These are phyloP conservation scores for Drosophila ficusphila DNA, from an alignment of 1,140 invertebrate species.

Conservation along the genomic window DNA sequence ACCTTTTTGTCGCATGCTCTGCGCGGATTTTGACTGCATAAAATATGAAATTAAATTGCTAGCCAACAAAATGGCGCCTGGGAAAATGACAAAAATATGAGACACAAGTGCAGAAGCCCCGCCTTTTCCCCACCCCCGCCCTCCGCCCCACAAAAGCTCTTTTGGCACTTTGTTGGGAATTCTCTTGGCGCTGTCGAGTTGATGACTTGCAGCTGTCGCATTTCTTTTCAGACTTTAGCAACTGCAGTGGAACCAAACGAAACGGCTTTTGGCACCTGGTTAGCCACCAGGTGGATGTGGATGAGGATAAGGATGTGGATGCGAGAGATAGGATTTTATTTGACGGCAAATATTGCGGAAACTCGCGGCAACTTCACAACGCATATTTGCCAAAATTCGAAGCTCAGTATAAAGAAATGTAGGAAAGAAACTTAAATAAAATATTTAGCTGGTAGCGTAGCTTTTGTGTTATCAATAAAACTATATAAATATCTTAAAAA, in stretches of 20 bases:
- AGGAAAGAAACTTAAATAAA: background rate
- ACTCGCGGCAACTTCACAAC: slow-evolving; percentile 2
- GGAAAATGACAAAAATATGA: slow-evolving; percentile 62
- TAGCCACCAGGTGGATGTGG: slow-evolving; percentile 16
- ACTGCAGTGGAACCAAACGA: slow-evolving; percentile 25
- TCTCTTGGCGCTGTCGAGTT: slow-evolving; percentile 45
- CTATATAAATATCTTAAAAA: too few relatives aligned
- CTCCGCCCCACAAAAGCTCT: background rate
- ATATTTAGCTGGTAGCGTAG: too few relatives aligned
- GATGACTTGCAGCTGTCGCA: slow-evolving; percentile 60
- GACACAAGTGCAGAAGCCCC: slow-evolving; percentile 30
- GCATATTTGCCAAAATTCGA: background rate
- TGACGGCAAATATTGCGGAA: slow-evolving; percentile 43
- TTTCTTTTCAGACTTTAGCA: slow-evolving; percentile 42
- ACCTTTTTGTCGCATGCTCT: slow-evolving; percentile 47
- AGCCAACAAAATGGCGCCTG: slow-evolving; percentile 56
- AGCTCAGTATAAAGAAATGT: too few relatives aligned
- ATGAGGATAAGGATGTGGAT: slow-evolving; percentile 2
- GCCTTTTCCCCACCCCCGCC: background rate
- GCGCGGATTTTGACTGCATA: slow-evolving; percentile 56
- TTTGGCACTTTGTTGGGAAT: slow-evolving; percentile 45
- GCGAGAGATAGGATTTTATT: slow-evolving; percentile 38
- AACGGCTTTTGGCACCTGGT: slow-evolving; percentile 46
- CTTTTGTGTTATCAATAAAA: too few relatives aligned
- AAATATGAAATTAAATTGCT: slow-evolving; percentile 63